Evolutionary conservation across 1,140 invertebrate genomes (phyloP).

Genomic region (Aphidius ervi): DNA sequence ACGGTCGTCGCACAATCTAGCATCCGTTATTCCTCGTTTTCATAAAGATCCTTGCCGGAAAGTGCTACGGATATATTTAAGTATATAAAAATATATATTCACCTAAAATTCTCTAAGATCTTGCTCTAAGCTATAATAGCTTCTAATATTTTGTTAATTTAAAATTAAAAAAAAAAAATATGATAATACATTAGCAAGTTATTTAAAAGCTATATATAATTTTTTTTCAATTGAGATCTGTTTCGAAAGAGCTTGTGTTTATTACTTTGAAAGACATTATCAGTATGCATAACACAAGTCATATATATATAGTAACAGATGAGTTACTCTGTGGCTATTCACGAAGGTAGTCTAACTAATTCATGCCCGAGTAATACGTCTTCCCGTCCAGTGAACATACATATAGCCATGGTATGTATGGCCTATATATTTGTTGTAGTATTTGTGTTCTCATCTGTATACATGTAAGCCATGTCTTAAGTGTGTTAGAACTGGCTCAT

Average conservation of each 20-base stretch:
- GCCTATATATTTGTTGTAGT: constrained; percentile 10
- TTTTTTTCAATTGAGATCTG: too few relatives aligned
- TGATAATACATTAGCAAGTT: too few relatives aligned
- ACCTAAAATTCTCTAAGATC: too few relatives aligned
- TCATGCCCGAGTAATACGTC: constrained; percentile 48
- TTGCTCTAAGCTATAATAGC: too few relatives aligned
- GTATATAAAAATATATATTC: neutral
- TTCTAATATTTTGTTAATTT: too few relatives aligned
- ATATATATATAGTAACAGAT: neutral
- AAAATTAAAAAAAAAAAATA: too few relatives aligned
- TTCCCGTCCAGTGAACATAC: constrained; percentile 33
- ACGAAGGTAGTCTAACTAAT: constrained; percentile 34
- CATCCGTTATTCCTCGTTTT: constrained; percentile 32
- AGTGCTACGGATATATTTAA: constrained; percentile 34
- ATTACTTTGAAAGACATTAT: too few relatives aligned
- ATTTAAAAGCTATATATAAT: too few relatives aligned
- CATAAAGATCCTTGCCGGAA: constrained; percentile 31
- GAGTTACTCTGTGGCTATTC: neutral
- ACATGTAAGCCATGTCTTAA: neutral
- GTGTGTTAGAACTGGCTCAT: constrained; percentile 13
- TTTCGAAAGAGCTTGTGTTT: too few relatives aligned
- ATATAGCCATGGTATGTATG: constrained; percentile 29
- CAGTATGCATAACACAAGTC: neutral
- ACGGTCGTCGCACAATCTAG: constrained; percentile 17
- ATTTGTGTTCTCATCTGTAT: constrained; percentile 6